phyloP scores from a whole-genome alignment of 2,888 invertebrate species.

The Tholera decimalis region DNA sequence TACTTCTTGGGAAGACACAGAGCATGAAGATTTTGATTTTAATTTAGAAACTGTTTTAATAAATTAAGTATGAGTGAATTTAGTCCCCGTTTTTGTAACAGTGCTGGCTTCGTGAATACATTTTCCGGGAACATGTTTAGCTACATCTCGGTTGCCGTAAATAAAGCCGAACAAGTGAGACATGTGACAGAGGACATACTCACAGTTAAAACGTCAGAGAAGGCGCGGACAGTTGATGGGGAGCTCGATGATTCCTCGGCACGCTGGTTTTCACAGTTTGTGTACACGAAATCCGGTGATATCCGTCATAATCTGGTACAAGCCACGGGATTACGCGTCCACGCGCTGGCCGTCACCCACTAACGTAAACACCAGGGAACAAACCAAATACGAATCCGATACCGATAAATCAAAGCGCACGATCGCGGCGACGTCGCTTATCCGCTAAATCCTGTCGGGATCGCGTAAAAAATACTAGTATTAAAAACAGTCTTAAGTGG shows the following conservation, averaged over 20 bases:
- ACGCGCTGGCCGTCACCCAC: slow-evolving; percentile 88
- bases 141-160: slow-evolving; percentile 40
- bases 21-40: neutral
- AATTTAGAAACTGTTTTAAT: neutral
- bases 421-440: slow-evolving; percentile 89
- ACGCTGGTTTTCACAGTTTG: slow-evolving; percentile 80
- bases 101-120: neutral
- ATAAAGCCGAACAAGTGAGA: slow-evolving; percentile 37
- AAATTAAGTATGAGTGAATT: slow-evolving; percentile 18
- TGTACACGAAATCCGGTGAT: slow-evolving; percentile 86
- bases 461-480: slow-evolving; percentile 93
- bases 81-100: slow-evolving; percentile 6
- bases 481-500: slow-evolving; percentile 94
- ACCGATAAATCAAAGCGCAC: slow-evolving; percentile 91
- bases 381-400: slow-evolving; percentile 87
- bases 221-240: slow-evolving; percentile 59
- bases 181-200: slow-evolving; percentile 72
- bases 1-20: neutral
- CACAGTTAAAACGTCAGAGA: slow-evolving; percentile 72
- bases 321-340: slow-evolving; percentile 89
- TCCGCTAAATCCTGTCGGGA: slow-evolving; percentile 91
- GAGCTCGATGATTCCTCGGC: slow-evolving; percentile 75
- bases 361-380: slow-evolving; percentile 90
- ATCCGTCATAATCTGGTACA: slow-evolving; percentile 90
- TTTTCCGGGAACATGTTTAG: slow-evolving; percentile 23